Conservation (phyloP, 2,113 vertebrate species). For the Pterophyllum scalare region DNA sequence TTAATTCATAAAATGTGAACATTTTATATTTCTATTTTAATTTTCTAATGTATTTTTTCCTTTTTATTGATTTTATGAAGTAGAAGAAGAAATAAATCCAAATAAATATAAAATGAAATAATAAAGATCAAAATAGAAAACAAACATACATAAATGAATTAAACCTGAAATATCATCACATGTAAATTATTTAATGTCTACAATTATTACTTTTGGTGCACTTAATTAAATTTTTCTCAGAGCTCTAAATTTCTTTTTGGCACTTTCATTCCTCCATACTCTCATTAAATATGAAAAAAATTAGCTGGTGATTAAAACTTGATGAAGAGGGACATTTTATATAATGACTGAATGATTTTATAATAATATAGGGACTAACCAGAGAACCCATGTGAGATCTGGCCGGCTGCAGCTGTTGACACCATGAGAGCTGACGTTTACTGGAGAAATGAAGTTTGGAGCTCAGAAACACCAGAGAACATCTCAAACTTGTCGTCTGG, state of each 20-base stretch:
- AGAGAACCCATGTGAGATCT: not conserved
- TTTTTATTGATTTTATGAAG: not conserved
- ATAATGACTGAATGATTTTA: not conserved
- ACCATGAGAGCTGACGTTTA: not conserved
- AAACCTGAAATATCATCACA: accelerated
- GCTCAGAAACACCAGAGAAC: not conserved
- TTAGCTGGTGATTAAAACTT: not conserved
- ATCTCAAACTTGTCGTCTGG: not conserved
- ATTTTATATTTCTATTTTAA: not conserved
- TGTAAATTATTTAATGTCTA: not conserved
- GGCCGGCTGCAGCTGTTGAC: not conserved
- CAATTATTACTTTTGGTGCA: not conserved
- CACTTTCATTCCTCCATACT: not conserved
- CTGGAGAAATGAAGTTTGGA: not conserved
- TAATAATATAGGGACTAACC: not conserved
- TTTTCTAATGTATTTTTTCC: not conserved
- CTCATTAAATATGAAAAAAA: not conserved
- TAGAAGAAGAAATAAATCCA: not conserved
- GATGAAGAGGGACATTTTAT: not conserved
- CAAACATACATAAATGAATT: not conserved
- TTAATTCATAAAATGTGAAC: not conserved
- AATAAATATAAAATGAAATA: not conserved
- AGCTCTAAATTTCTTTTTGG: too few relatives aligned
- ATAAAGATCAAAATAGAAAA: not conserved
- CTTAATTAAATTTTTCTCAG: not conserved